Evolutionary conservation across 1,140 invertebrate genomes (phyloP).

Genomic region (Bacillus rossius): DNA sequence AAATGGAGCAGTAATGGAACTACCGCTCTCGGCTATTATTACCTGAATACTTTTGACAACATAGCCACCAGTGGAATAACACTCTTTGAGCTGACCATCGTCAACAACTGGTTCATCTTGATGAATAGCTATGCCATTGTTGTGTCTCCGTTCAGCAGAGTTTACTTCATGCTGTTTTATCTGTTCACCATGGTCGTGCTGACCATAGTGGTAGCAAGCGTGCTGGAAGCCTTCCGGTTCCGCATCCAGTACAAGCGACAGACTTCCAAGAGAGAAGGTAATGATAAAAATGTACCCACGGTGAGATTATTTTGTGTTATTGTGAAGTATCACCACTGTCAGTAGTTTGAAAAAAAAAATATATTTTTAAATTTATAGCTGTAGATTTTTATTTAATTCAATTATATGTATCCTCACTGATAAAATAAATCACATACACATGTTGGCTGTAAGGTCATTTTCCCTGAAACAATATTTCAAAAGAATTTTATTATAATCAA

Average conservation of each 20-base stretch:
- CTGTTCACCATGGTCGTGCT: conserved; percentile 88
- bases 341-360: too few relatives aligned
- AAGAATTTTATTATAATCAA: too few relatives aligned
- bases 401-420: too few relatives aligned
- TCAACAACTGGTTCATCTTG: conserved; percentile 68
- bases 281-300: too few relatives aligned
- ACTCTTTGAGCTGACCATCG: conserved; percentile 85
- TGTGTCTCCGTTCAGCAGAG: conserved; percentile 58
- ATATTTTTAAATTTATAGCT: too few relatives aligned
- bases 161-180: conserved; percentile 90
- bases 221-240: conserved; percentile 86
- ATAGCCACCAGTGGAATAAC: conserved; percentile 70
- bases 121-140: conserved; percentile 62
- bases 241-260: conserved; percentile 81
- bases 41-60: conserved; percentile 82
- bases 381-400: too few relatives aligned
- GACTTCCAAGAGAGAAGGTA: conserved; percentile 77
- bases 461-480: too few relatives aligned
- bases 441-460: too few relatives aligned
- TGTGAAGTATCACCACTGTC: too few relatives aligned
- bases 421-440: too few relatives aligned
- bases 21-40: conserved; percentile 71
- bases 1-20: conserved; percentile 59
- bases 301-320: too few relatives aligned
- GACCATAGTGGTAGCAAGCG: conserved; percentile 86